A percentile compares a stretch with the other conserved stretches of the same genome.
These are phyloP conservation scores for Aphaenogaster rudis DNA, from an alignment of 1,140 invertebrate genomes.

Conservation along the genomic window DNA sequence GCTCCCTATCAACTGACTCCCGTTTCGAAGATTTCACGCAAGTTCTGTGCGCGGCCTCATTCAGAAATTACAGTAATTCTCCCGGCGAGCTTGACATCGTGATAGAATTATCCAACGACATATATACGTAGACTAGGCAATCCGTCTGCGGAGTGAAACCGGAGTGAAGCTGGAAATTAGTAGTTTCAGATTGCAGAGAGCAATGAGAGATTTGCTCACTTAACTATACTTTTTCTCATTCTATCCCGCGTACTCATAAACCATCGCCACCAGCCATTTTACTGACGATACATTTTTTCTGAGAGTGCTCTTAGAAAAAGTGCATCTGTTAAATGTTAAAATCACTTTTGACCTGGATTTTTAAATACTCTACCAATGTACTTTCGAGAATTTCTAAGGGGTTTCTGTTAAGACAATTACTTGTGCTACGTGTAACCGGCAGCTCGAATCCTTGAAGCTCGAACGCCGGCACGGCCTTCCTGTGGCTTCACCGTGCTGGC, in stretches of 20 bases:
- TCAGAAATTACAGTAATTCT: conserved; percentile 42
- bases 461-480: conserved; percentile 61
- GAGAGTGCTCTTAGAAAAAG: not conserved
- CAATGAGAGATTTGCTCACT: not conserved
- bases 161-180: conserved; percentile 12
- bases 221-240: not conserved
- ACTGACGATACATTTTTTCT: not conserved
- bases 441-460: conserved; percentile 14
- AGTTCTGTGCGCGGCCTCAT: conserved; percentile 19
- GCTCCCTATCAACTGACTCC: conserved; percentile 6
- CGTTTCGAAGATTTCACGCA: conserved; percentile 18
- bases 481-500: conserved; percentile 66
- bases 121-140: not conserved
- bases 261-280: not conserved
- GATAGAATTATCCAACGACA: conserved; percentile 25
- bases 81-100: not conserved
- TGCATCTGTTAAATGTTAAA: conserved; percentile 10
- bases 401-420: conserved; percentile 2
- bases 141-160: conserved; percentile 11
- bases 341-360: not conserved
- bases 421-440: not conserved
- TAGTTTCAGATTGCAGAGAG: conserved; percentile 3
- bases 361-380: not conserved
- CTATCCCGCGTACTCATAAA: not conserved
- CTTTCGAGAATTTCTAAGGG: not conserved